phyloP scores from a whole-genome alignment of 2,888 invertebrate species.

The Drosophila dives region DNA sequence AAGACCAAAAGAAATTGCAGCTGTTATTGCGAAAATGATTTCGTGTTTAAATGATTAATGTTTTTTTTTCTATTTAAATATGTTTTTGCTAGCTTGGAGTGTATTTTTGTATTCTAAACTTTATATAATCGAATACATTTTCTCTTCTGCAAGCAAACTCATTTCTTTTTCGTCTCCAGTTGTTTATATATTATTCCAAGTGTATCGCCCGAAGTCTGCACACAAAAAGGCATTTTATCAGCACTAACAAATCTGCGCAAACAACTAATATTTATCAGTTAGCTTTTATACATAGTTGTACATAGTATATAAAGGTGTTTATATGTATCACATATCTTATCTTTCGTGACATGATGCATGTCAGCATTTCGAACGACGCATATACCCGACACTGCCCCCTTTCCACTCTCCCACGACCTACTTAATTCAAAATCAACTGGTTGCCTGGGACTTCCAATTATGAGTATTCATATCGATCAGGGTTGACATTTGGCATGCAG shows the following conservation, averaged over 20 bases:
- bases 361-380: constrained; percentile 71
- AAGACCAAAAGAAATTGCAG: background rate
- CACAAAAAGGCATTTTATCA: constrained; percentile 47
- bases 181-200: background rate
- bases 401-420: background rate
- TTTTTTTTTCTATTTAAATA: background rate
- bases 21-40: background rate
- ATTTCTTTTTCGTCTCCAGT: background rate
- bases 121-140: background rate
- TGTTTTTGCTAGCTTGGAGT: background rate
- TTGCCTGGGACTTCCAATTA: constrained; percentile 22
- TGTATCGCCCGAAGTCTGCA: background rate
- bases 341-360: constrained; percentile 68
- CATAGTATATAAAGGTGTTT: constrained; percentile 24
- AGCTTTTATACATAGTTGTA: constrained; percentile 27
- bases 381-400: constrained; percentile 22
- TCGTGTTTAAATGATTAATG: background rate
- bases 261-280: constrained; percentile 66
- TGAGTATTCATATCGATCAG: constrained; percentile 30
- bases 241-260: constrained; percentile 64
- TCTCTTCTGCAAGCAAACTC: too few relatives aligned
- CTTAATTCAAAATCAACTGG: constrained; percentile 32
- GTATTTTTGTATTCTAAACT: background rate
- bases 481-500: constrained; percentile 48
- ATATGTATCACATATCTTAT: constrained; percentile 62